Evolutionary conservation across 2,113 vertebrate genomes (phyloP).

Genomic region (Narcine bancroftii): DNA sequence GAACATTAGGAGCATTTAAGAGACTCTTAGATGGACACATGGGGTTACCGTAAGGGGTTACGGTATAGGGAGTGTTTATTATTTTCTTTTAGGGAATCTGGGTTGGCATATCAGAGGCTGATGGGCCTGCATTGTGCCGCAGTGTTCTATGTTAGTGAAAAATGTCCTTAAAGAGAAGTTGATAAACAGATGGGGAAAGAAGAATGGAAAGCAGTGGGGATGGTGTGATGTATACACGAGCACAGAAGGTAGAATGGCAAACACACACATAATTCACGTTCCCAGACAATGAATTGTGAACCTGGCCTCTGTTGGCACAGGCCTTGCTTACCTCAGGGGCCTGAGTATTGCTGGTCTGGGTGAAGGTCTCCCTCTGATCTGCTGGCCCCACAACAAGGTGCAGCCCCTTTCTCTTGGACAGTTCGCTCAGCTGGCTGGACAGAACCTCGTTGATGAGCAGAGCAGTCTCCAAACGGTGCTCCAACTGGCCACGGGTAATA

Average conservation of each 20-base stretch:
- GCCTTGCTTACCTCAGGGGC: background rate
- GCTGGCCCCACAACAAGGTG: background rate
- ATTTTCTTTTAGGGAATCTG: too few relatives aligned
- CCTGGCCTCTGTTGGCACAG: background rate
- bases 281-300: background rate
- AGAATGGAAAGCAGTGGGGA: background rate
- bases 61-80: too few relatives aligned
- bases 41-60: too few relatives aligned
- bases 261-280: background rate
- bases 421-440: background rate
- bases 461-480: background rate
- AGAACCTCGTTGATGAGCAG: conserved; percentile 18
- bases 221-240: background rate
- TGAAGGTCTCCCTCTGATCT: conserved; percentile 22
- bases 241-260: background rate
- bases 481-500: background rate
- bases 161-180: too few relatives aligned
- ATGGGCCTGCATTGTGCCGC: too few relatives aligned
- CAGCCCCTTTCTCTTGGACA: background rate
- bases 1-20: too few relatives aligned
- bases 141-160: too few relatives aligned
- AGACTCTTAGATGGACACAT: too few relatives aligned
- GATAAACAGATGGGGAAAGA: background rate
- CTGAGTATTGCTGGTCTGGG: conserved; percentile 15
- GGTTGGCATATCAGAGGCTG: too few relatives aligned